Base-by-base conservation (phyloP, 1,140 invertebrate genomes). In the Zaprionus vittiger region DNA sequence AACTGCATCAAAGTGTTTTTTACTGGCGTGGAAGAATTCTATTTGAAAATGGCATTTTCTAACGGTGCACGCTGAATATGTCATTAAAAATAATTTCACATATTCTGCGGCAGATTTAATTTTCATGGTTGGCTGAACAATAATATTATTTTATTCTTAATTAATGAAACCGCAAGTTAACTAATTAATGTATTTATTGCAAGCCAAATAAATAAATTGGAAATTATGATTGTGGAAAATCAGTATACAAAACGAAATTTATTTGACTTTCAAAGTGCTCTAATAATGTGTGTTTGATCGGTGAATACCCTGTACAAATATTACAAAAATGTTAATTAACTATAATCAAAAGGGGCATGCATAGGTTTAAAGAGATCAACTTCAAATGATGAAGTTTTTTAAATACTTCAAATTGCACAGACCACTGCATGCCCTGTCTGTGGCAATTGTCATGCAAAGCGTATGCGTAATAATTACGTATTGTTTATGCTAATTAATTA, bases 41-140 rank as follows among this genome's bases (percentile, higher is more conserved):
- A 70, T 57, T 44, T 64, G 26, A 52, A 52, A 52, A 52, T 52
- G 47, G 47, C 47, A 20, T 38, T 69, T 49, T 62, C 68, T 73
- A 73, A 77, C 74, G 70, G 74, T 37, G 15, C 34, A 20, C 26
- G 14, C 37, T 26, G 47, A 38, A 55, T 28, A 55, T 66, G 62
- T 73, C 63, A 77, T 77, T 73, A 67, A 77, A 73, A 62, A 44
- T 47, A 56, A 52, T 57, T 64, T 44, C 74, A 62, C 49, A 72
- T 47, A 28, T 44, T 72, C 60, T 76, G 73, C 55, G 73, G 44
- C 72, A 17, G 5, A 57, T 38, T 59, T 56, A 56, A 17, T 15
- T 38, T 38, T 38, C 37, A 34, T 34, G 9, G 31, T 34, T 47
- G 41, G 41, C n/a, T 47, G 6, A 17, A 31, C 22, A 34, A 57